Percentiles rank a stretch among this genome's conserved stretches.
Evolutionary conservation across 1,140 invertebrate species (phyloP).

Genomic region (Sycobia sp.): DNA sequence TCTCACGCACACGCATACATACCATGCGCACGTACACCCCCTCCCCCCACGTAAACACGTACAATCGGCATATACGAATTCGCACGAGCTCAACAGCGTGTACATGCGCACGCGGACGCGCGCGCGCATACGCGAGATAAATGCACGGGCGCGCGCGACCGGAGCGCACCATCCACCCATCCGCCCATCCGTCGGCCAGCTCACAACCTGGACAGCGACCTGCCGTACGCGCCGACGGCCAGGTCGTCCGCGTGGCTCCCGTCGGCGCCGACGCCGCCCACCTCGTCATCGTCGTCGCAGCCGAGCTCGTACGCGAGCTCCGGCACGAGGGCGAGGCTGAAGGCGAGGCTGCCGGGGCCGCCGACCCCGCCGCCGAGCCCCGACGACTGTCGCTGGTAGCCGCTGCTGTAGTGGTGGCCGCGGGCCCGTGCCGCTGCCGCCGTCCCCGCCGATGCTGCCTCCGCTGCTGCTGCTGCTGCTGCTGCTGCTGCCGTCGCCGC

Average conservation of each 20-base stretch:
- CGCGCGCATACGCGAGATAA: conserved; percentile 6
- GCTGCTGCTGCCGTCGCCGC: background rate
- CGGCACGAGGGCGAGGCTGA: conserved; percentile 56
- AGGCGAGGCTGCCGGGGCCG: conserved; percentile 41
- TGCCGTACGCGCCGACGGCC: background rate
- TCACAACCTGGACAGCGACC: conserved; percentile 22
- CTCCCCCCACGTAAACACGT: no score
- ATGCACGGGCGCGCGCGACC: background rate
- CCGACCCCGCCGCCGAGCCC: no score
- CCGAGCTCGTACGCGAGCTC: conserved; percentile 46
- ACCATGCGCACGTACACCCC: no score
- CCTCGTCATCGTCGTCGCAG: conserved; percentile 42
- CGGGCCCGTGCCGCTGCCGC: conserved; percentile 42
- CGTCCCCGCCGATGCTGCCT: no score
- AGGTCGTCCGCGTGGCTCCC: conserved; percentile 1
- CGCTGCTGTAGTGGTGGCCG: conserved; percentile 10
- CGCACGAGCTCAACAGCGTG: no score
- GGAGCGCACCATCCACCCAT: no score
- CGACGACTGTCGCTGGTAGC: conserved; percentile 11
- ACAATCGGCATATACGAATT: no score
- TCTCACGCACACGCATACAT: no score
- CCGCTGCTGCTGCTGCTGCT: conserved; percentile 7
- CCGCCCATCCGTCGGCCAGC: no score
- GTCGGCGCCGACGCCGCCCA: background rate
- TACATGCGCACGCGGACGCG: no score